Base-by-base conservation (phyloP, 2,888 invertebrate species). In the Leptodirus hochenwartii region DNA sequence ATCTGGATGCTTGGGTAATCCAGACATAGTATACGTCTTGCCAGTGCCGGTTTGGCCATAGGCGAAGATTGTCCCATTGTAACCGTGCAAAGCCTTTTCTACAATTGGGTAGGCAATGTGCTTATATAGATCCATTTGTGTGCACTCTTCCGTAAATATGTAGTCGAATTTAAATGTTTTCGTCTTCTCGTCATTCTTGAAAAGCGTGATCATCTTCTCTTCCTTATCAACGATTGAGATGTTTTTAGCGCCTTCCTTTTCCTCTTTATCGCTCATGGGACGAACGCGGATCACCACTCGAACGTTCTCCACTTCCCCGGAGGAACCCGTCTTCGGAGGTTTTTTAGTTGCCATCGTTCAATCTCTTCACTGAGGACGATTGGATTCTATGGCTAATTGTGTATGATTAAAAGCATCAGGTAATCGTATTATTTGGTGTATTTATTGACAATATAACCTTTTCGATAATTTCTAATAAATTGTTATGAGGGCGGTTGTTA, bases 1-100 rank as follows among this genome's bases (percentile, higher is more conserved):
- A 47, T 95, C 91, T 1, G 90, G 82, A 9, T 80, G 77, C 2
- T 77, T 67, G 39, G 84, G 69, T 34, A 78, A 70, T 0, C 98
- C 98, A 2, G 91, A 85, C 96, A 98, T 96, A 1, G 98, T 98
- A 54, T 80, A 96, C 0, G 98, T 98, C 61, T 98, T 99, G 5
- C 98, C 98, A 0, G 96, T 98, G 11, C 98, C 96, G 0, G 85
- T 85, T 59, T 85, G 85, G 0, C 85, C 85, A 47, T 87, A 87
- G 1, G 85, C 85, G 52, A 85, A 72, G 41, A 87, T 84, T 0
- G 79, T 81, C 37, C 95, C 96, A 61, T 98, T 98, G 59, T 93
- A 98, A 0, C 96, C 95, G 45, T 81, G 80, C 5, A 98, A 63
- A 3, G 95, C 93, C 56, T 91, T 90, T 39, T 95, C 90, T 4